Percentiles rank a stretch among this genome's conserved stretches.
phyloP scores from a whole-genome alignment of 2,888 invertebrate genomes.

The Cosmopolites sordidus region DNA sequence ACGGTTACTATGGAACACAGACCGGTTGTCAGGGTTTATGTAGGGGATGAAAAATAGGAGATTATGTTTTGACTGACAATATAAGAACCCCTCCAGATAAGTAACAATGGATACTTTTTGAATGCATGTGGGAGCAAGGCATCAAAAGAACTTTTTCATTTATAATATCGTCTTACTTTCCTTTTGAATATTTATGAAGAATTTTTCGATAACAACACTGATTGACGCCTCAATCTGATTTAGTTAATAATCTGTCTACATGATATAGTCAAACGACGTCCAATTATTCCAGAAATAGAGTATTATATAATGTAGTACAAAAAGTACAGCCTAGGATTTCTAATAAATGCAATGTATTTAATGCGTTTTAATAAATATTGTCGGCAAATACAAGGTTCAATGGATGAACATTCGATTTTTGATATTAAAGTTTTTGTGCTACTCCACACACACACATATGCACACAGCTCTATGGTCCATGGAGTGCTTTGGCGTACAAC shows the following conservation, averaged over 20 bases:
- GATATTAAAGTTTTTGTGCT: no score
- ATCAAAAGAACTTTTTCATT: slow-evolving; percentile 6
- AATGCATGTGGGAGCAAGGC: slow-evolving; percentile 7
- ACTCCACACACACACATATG: no score
- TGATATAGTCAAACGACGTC: no score
- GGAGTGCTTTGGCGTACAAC: no score
- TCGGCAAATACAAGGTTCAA: no score
- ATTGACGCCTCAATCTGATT: neutral
- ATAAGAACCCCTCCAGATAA: slow-evolving; percentile 28
- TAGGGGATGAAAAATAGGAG: slow-evolving; percentile 28
- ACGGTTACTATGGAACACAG: slow-evolving; percentile 25
- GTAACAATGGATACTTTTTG: slow-evolving; percentile 22
- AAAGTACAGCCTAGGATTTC: no score
- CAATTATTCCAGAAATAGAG: no score
- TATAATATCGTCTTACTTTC: slow-evolving; percentile 4
- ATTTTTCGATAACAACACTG: neutral
- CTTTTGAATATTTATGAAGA: slow-evolving; percentile 8
- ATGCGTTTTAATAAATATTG: no score
- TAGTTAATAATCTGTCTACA: neutral
- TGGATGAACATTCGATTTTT: no score
- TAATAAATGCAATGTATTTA: no score
- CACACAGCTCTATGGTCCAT: no score
- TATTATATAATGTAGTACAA: no score
- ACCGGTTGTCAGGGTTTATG: slow-evolving; percentile 26
- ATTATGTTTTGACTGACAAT: slow-evolving; percentile 29